A percentile compares a stretch with the other conserved stretches of the same genome.
phyloP scores from a whole-genome alignment of 2,797 vertebrate genomes.

The Silurus lanzhouensis region DNA sequence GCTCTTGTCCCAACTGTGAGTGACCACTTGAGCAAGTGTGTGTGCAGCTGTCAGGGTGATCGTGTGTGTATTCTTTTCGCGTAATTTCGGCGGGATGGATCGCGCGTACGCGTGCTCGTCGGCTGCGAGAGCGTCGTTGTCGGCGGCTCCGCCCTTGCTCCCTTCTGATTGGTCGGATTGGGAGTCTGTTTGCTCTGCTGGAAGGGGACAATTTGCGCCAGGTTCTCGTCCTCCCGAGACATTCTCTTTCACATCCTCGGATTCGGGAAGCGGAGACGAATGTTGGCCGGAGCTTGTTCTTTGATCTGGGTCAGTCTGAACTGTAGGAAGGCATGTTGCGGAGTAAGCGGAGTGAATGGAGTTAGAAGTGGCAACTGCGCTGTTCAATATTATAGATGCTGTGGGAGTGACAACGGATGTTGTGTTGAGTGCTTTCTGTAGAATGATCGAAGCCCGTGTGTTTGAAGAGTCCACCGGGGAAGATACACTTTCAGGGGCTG shows the following conservation, averaged over 20 bases:
- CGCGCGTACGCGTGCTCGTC: slow-evolving; percentile 91
- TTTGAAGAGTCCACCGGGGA: slow-evolving; percentile 54
- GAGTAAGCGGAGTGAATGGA: slow-evolving; percentile 65
- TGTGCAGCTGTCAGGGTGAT: slow-evolving; percentile 46
- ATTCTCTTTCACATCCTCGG: slow-evolving; percentile 89
- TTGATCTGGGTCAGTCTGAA: slow-evolving; percentile 71
- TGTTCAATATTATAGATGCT: not conserved
- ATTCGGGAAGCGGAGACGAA: slow-evolving; percentile 56
- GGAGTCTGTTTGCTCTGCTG: slow-evolving; percentile 49
- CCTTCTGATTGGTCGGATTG: slow-evolving; percentile 80
- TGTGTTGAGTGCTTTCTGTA: slow-evolving; percentile 27
- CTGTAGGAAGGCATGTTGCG: slow-evolving; percentile 69
- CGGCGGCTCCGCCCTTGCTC: slow-evolving; percentile 78
- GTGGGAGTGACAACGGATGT: slow-evolving; percentile 31
- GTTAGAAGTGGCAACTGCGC: slow-evolving; percentile 60
- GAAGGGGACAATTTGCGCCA: slow-evolving; percentile 59
- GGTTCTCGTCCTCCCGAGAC: slow-evolving; percentile 74
- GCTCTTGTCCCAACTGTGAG: slow-evolving; percentile 62
- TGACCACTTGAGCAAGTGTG: slow-evolving; percentile 67
- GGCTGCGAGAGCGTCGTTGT: slow-evolving; percentile 68
- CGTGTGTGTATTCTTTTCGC: slow-evolving; percentile 76
- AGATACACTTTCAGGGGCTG: slow-evolving; percentile 55
- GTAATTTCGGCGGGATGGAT: slow-evolving; percentile 91
- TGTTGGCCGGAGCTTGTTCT: slow-evolving; percentile 58
- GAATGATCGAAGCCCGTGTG: slow-evolving; percentile 18